A percentile compares a stretch with the other conserved stretches of the same genome.
These are phyloP conservation scores for Haliclona indistincta DNA, from an alignment of 37 sponge, comb jelly and placozoan genomes.

Conservation along the genomic window DNA sequence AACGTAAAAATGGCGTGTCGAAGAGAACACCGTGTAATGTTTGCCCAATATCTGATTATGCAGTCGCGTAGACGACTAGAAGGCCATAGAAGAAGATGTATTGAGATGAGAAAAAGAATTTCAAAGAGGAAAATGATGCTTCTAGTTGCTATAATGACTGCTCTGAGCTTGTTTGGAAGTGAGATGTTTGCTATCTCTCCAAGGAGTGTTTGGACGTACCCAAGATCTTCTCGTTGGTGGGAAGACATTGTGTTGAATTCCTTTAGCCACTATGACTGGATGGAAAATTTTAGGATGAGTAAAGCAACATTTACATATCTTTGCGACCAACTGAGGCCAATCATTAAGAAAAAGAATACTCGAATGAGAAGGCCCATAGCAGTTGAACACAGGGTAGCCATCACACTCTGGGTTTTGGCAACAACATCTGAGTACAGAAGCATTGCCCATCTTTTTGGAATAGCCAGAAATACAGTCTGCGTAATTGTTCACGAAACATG, in stretches of 20 bases:
- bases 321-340: constrained; percentile 12
- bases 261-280: constrained; percentile 22
- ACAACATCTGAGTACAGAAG: constrained; percentile 26
- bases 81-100: no score
- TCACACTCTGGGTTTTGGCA: constrained; percentile 27
- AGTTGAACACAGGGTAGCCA: constrained; percentile 27
- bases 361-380: constrained; percentile 3
- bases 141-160: no score
- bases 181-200: no score
- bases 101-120: no score
- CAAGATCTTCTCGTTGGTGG: constrained; percentile 31
- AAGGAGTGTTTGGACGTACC: no score
- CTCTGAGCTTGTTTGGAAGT: no score
- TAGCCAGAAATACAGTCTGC: constrained; percentile 30
- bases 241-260: constrained; percentile 10
- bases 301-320: constrained; percentile 1
- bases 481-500: constrained; percentile 29
- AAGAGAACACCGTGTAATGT: no score
- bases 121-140: no score
- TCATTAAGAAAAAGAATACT: constrained; percentile 18
- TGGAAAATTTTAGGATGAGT: constrained; percentile 26
- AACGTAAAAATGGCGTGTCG: no score
- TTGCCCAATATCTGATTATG: no score
- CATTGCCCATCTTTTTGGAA: constrained; percentile 49
- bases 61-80: no score